Evolutionary conservation across 2,113 vertebrate genomes (phyloP).

Genomic region (Coryphaenoides rupestris): DNA sequence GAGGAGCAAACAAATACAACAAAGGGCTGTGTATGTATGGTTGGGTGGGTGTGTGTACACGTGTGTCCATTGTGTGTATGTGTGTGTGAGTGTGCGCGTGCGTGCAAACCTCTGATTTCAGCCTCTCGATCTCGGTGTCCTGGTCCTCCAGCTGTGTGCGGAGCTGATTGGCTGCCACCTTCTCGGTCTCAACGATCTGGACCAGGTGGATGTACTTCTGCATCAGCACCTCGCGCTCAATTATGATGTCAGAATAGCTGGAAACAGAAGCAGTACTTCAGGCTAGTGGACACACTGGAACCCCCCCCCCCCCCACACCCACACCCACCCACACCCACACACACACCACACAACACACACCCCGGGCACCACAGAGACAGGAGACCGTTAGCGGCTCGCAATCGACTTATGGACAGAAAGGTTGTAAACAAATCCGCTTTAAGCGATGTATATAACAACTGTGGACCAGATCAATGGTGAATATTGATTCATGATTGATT

Average conservation of each 20-base stretch:
- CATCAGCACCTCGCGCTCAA: slow-evolving; percentile 92
- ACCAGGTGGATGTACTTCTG: slow-evolving; percentile 97
- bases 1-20: neutral
- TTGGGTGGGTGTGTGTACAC: neutral
- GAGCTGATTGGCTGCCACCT: slow-evolving; percentile 94
- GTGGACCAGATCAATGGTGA: too few relatives aligned
- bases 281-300: too few relatives aligned
- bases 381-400: too few relatives aligned
- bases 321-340: too few relatives aligned
- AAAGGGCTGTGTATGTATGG: too few relatives aligned
- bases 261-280: slow-evolving; percentile 5
- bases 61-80: neutral
- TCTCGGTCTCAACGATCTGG: slow-evolving; percentile 97
- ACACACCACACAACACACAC: too few relatives aligned
- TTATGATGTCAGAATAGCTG: slow-evolving; percentile 94
- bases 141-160: slow-evolving; percentile 96
- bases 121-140: slow-evolving; percentile 94
- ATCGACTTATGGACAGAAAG: too few relatives aligned
- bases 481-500: too few relatives aligned
- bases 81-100: neutral
- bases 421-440: too few relatives aligned
- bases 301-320: too few relatives aligned
- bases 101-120: slow-evolving; percentile 87
- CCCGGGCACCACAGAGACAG: too few relatives aligned
- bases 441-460: too few relatives aligned